Base-by-base conservation (phyloP, 2,888 invertebrate genomes). In the Caenorhabditis afra region DNA sequence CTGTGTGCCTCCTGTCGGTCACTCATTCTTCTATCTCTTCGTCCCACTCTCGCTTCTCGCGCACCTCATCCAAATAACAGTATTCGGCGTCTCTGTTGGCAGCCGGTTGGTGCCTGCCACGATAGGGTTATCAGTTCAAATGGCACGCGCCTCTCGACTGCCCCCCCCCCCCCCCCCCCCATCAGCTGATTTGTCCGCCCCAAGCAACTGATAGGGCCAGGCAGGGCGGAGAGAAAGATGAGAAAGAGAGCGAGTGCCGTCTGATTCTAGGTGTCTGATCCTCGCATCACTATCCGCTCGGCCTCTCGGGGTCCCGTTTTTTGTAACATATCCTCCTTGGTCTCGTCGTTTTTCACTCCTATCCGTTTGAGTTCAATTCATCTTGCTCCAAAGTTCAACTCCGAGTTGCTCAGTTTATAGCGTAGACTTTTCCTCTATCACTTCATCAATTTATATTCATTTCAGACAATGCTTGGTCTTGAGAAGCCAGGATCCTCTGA, bases 401-500 rank as follows among this genome's bases (percentile, higher is more conserved):
- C 29, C 29, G 3, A 41, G 3, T 65, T 65, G 47, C 49, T 59
- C 57, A 57, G 57, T 61, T 44, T 39, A 16, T 57, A 35, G 41
- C 23, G 20, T 53, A 7, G 12, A 2, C 8, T 12, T 14, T 16
- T 74, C 11, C 10, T 52, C 12, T 35, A 11, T 52, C 22, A 37
- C 12, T 49, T 14, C 61, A 16, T 20, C 35, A 61, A 16, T 0
- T 53, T 14, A 49, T 55, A 18, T 12, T 52, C 11, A n/a, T 61
- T 76, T 3, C 68, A 68, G 70, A 70, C 62, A 70, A 83, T 83
- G 83, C 47, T 83, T 59, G 80, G 83, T 67, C 73, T 82, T 53
- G 79, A 82, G 61, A 80, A 82, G 66, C 79, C 82, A 37, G 77
- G 78, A 67, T 83, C 83, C 16, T 83, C 83, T 7, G 83, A 83